Base-by-base conservation (phyloP, 2,797 vertebrate genomes). In the Smutsia gigantea region DNA sequence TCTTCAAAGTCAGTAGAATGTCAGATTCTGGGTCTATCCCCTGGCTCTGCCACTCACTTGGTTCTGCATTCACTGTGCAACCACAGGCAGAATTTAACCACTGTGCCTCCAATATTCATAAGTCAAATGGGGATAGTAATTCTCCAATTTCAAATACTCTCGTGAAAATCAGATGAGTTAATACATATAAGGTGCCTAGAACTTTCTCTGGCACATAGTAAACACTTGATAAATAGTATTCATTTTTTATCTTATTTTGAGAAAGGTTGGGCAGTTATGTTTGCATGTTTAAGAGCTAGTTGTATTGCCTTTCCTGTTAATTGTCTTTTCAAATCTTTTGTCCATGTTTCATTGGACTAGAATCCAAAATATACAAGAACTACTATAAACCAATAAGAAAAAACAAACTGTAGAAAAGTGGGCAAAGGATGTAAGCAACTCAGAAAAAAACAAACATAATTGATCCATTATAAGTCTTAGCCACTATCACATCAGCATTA, bases 151-250 rank as follows among this genome's bases (percentile, higher is more conserved):
- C 88, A 92, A 92, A 96, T 19, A 71, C 49, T 77, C 63, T 61
- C 95, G 37, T 96, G 10, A 90, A 94, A 97, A 94, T 83, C 29
- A 86, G 17, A 93, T 88, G 13, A 88, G 42, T 27, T 77, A 68
- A 96, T 46, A 77, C 6, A 37, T 61, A 81, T 4, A 37, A 61
- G 34, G n/a, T 77, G 7, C 9, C 42, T 57, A 86, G 68, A 93
- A 77, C 37, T 82, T 46, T 49, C 6, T 29, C 25, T 83, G 27
- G 7, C 46, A 90, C 11, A 79, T 11, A 95, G 53, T 53, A 69
- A 88, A 85, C 6, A 79, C 53, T 79, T 10, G 29, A 85, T 77
- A 84, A 78, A 53, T 78, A 17, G 7, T 53, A 66, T 1, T 92
- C 68, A 53, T 55, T 75, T 87, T 94, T 94, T 39, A 74, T 61